phyloP scores from a whole-genome alignment of 2,888 invertebrate genomes.

The Coenonympha glycerion region DNA sequence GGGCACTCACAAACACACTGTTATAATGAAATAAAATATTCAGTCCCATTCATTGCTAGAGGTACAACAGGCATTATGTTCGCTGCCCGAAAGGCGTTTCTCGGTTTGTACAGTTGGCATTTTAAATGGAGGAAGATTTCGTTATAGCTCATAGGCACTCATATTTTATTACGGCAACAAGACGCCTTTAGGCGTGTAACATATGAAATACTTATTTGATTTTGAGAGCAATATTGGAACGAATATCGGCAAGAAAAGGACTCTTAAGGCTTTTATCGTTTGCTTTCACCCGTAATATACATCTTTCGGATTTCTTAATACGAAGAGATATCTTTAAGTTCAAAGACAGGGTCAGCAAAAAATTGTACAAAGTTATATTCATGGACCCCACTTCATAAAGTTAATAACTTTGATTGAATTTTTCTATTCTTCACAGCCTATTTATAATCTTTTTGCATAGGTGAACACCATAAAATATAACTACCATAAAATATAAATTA shows the following conservation, averaged over 20 bases:
- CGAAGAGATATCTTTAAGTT: background rate
- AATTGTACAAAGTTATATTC: no score
- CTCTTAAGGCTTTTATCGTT: background rate
- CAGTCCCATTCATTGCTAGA: slow-evolving; percentile 65
- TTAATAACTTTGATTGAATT: no score
- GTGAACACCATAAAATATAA: no score
- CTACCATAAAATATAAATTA: no score
- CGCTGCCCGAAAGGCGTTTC: slow-evolving; percentile 62
- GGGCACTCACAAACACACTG: slow-evolving; percentile 66
- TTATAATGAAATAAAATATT: slow-evolving; percentile 74
- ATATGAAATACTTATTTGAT: slow-evolving; percentile 8
- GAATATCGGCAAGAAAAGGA: slow-evolving; percentile 1
- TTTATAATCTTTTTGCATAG: no score
- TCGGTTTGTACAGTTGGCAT: slow-evolving; percentile 68
- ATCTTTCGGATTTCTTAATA: background rate
- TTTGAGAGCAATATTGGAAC: slow-evolving; percentile 6
- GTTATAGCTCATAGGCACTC: slow-evolving; percentile 24
- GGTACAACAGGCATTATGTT: slow-evolving; percentile 42
- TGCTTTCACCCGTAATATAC: background rate
- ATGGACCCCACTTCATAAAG: background rate
- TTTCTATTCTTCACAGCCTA: no score
- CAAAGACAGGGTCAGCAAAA: background rate
- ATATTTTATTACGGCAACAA: slow-evolving; percentile 16
- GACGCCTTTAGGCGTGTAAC: slow-evolving; percentile 7
- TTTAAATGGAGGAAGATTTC: slow-evolving; percentile 37